Base-by-base conservation (phyloP, 2,797 vertebrate species). In the Ptychobarbus kaznakovi region DNA sequence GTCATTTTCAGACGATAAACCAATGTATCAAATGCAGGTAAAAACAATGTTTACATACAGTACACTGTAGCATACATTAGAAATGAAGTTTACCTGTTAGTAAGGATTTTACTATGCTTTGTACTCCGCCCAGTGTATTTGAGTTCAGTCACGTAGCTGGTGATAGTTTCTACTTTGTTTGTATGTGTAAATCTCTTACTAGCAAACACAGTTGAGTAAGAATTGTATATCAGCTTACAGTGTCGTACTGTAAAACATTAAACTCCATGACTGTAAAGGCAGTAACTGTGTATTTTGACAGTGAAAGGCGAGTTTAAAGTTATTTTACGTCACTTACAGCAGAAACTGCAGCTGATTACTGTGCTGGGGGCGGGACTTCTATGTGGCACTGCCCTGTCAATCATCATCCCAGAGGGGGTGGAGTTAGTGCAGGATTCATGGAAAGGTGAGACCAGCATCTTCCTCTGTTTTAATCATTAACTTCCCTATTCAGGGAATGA, bases 351-450 rank as follows among this genome's bases (percentile, higher is more conserved):
- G 92, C 93, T 94, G 66, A 92, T 96, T 16, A 92, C 90, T n/a
- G 89, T 94, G 85, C 90, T 95, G 84, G 94, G 96, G 32, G 95
- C 95, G 5, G 96, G 96, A 18, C 91, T 95, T 35, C 90, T 96
- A 11, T 91, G 90, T 88, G 94, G 95, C 86, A 94, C 89, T 0
- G 93, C 93, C 0, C 89, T 96, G 77, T 90, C 93, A 35, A 95
- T 95, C 72, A 93, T 92, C 89, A 94, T 95, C 88, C 94, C 95
- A 0, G 95, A 95, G 82, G 95, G 95, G 63, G 93, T 95, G 89
- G 93, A 91, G 42, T 83, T 94, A 44, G 90, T 96, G 88, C 90
- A 94, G 58, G 92, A 91, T 56, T 88, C 92, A 0, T 91, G 88
- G 91, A 89, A 69, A 84, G 92, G 93, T 93, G 1, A 63, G 61